Evolutionary conservation across 1,140 invertebrate species (phyloP).

Genomic region (Penaeus vannamei): DNA sequence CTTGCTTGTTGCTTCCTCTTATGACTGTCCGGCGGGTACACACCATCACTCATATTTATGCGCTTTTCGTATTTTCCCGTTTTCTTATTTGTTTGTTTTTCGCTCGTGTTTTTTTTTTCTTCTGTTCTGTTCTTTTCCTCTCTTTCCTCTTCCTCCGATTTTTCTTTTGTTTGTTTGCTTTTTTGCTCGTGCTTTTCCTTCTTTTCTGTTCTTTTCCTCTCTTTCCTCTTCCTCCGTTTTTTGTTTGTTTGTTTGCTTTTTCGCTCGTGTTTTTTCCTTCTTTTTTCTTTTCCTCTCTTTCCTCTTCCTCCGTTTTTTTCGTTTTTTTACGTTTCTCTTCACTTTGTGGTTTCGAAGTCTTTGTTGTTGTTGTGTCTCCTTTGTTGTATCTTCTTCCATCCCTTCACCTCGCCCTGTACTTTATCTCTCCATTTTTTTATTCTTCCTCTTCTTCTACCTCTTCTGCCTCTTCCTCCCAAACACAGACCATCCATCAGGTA

Average conservation of each 20-base stretch:
- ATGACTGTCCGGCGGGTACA: background rate
- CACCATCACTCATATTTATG: too few species aligned
- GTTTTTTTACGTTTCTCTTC: background rate
- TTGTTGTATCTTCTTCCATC: too few species aligned
- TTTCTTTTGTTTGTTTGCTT: background rate
- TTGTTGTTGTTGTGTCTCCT: background rate
- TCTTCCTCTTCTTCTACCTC: background rate
- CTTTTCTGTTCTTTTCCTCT: background rate
- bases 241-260: background rate
- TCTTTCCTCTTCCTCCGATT: background rate
- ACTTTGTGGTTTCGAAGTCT: background rate
- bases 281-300: background rate
- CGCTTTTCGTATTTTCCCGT: background rate
- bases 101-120: background rate
- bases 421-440: too few species aligned
- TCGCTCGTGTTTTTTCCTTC: background rate
- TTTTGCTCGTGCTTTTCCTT: too few species aligned
- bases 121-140: background rate
- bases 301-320: background rate
- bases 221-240: background rate
- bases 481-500: too few species aligned
- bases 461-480: too few species aligned
- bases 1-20: background rate
- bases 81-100: slow-evolving; percentile 5
- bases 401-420: too few species aligned